Base-by-base conservation (phyloP, 2,113 vertebrate genomes). In the Trichomycterus rosablanca region DNA sequence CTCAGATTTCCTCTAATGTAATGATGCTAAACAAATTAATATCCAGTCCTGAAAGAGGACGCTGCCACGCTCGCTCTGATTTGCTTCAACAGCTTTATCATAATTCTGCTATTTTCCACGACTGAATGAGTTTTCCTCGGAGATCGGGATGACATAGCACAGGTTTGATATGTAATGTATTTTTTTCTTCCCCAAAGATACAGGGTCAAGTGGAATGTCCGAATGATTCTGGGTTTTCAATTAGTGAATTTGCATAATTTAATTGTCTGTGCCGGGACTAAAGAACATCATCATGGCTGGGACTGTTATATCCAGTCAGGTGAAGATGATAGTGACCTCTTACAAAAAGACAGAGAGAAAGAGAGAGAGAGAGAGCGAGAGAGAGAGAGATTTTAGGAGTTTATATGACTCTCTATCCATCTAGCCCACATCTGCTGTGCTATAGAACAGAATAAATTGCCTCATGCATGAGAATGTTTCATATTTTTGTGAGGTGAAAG, bases 181-280 rank as follows among this genome's bases (percentile, higher is more conserved):
- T 69, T 69, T 69, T 69, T 44, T 7, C 15, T 22, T 30, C 28
- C 22, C 11, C 6, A 57, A 54, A 59, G 40, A 43, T 28, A 50
- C 7, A 46, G 32, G 59, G 67, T 73, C 64, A 68, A 52, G 35
- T 55, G 48, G 59, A 66, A 56, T 49, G 46, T 67, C 52, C 14
- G 26, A 60, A 62, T 30, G 45, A 64, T 57, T 64, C 50, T 30
- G 34, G 59, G 67, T 72, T 70, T 64, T 68, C 55, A 70, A 59
- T 72, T 63, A 64, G 61, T 39, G 42, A 3, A 77, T 74, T 74
- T 74, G 48, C 69, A 77, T 70, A 77, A 59, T 61, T 58, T 72
- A 70, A 77, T 74, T 43, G 59, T 58, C 54, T 67, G 56, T 59
- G 57, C 66, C 70, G 50, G 52, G 66, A 58, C 66, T 22, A 66